phyloP scores from a whole-genome alignment of 2,797 vertebrate species.

The Gambusia yucatana region DNA sequence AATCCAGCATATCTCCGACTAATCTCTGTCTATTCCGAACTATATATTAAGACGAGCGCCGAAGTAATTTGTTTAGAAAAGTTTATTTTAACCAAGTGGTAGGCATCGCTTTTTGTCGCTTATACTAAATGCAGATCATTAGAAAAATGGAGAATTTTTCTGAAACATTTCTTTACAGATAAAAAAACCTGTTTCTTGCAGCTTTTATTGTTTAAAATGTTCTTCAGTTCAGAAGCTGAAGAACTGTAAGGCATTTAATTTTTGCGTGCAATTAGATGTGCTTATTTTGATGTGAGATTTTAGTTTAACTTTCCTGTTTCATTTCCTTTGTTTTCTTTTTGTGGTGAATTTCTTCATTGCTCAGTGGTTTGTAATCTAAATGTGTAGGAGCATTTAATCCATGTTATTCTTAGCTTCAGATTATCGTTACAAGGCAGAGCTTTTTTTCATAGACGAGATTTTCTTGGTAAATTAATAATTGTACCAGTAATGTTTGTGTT shows the following conservation, averaged over 20 bases:
- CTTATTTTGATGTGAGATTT: conserved; percentile 27
- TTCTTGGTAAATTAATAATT: background rate
- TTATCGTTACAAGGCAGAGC: background rate
- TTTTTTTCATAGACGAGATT: background rate
- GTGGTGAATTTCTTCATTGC: conserved; percentile 16
- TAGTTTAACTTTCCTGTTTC: conserved; percentile 32
- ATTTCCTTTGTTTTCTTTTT: conserved; percentile 3
- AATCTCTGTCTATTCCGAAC: conserved; percentile 10
- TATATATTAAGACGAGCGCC: conserved; percentile 16
- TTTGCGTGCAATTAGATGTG: conserved; percentile 19
- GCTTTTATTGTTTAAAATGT: conserved; percentile 20
- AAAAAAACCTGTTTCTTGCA: conserved; percentile 20
- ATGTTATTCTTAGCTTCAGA: conserved; percentile 2
- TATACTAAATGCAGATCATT: conserved; percentile 21
- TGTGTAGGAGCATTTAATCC: conserved; percentile 17
- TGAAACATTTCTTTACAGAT: conserved; percentile 1
- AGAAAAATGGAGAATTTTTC: background rate
- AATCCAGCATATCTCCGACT: conserved; percentile 31
- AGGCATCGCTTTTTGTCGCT: conserved; percentile 32
- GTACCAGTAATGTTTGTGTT: background rate
- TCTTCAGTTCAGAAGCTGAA: conserved; percentile 74
- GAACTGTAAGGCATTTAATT: conserved; percentile 58
- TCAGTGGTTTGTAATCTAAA: conserved; percentile 27
- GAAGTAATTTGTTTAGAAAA: conserved; percentile 46
- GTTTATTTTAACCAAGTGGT: conserved; percentile 9